Percentiles rank a stretch among this genome's conserved stretches.
phyloP scores from a whole-genome alignment of 30 jellyfish, hydroid and myxozoan species.

The Turritopsis rubra region DNA sequence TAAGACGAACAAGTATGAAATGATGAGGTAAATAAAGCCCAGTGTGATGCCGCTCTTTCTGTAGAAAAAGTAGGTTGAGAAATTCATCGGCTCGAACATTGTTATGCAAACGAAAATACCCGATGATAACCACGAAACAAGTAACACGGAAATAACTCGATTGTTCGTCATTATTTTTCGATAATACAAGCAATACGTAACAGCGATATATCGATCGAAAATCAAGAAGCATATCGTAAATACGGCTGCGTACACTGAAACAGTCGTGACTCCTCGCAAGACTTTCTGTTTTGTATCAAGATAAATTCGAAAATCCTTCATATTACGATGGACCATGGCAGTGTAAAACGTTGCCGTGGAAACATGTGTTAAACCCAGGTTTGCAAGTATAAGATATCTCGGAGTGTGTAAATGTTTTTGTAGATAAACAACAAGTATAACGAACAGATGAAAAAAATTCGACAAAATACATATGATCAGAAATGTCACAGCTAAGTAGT shows the following conservation, averaged over 20 bases:
- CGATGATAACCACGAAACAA: constrained; percentile 1
- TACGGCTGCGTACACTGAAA: neutral
- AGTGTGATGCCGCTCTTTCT: neutral
- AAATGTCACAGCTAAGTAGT: neutral
- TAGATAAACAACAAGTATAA: neutral
- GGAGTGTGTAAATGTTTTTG: neutral
- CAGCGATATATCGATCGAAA: constrained; percentile 12
- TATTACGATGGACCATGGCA: neutral
- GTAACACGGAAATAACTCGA: neutral
- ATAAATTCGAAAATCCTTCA: neutral
- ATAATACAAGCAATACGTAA: neutral
- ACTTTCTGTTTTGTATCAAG: neutral
- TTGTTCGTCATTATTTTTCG: neutral
- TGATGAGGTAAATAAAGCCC: neutral
- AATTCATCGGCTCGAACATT: neutral
- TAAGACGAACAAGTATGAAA: neutral
- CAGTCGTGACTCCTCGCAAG: neutral
- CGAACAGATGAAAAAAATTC: neutral
- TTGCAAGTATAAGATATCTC: neutral
- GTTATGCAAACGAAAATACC: neutral
- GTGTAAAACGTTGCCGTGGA: neutral
- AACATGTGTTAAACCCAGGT: neutral
- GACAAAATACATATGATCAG: neutral
- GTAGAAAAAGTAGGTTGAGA: neutral
- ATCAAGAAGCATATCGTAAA: neutral